Evolutionary conservation across 1,140 invertebrate genomes (phyloP).

Genomic region (Stegodyphus mimosarum): DNA sequence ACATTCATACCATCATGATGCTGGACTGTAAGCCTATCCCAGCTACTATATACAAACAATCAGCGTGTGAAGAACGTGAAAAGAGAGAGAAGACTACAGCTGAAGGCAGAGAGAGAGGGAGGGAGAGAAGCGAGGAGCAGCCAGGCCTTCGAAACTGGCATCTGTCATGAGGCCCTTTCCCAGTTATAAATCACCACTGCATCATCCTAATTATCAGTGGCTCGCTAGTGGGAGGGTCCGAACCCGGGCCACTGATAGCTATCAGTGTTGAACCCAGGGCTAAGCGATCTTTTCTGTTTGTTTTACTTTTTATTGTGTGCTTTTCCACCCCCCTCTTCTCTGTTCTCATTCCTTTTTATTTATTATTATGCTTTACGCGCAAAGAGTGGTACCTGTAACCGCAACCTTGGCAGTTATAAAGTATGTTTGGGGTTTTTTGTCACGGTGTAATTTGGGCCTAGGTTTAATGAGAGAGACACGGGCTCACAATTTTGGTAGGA

Average conservation of each 20-base stretch:
- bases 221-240: slow-evolving; percentile 50
- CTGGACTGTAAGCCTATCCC: neutral
- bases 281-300: slow-evolving; percentile 60
- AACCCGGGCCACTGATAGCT: slow-evolving; percentile 31
- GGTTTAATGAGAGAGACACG: slow-evolving; percentile 56
- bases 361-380: neutral
- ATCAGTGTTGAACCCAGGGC: slow-evolving; percentile 56
- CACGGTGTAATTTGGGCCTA: slow-evolving; percentile 49
- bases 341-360: neutral
- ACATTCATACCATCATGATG: slow-evolving; percentile 33
- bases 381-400: slow-evolving; percentile 3
- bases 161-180: slow-evolving; percentile 49
- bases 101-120: neutral
- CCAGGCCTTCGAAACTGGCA: neutral
- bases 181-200: slow-evolving; percentile 57
- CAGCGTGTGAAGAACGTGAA: neutral
- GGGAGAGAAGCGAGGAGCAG: neutral
- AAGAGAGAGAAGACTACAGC: neutral
- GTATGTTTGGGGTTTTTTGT: slow-evolving; percentile 48
- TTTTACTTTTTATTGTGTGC: slow-evolving; percentile 48
- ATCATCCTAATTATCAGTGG: slow-evolving; percentile 59
- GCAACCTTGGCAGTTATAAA: slow-evolving; percentile 38
- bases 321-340: neutral
- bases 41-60: neutral
- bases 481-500: slow-evolving; percentile 37